Evolutionary conservation across 2,113 vertebrate species (phyloP), one percentile per base, ranked within the genome.

Genomic region (Alethe castanea): DNA sequence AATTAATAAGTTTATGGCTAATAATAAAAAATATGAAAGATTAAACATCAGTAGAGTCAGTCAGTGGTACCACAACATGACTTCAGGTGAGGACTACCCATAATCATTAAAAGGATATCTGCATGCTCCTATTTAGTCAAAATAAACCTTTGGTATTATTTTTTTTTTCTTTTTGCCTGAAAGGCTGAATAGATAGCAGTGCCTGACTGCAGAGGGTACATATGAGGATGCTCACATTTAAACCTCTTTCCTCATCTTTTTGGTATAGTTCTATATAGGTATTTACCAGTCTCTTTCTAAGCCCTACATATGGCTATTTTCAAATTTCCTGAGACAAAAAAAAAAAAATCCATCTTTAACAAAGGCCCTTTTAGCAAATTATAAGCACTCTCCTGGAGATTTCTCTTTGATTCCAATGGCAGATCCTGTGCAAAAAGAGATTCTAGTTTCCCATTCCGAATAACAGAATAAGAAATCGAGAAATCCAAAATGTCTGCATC

Each of bases 1-100:
- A 96, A 92, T 93, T 92, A 96, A 78, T 87, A 72, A 53, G 56
- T 95, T 97, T 81, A 97, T 44, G 47, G 91, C 16, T 57, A 89
- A 90, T 52, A 65, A 86, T 70, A 94, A 96, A 96, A 94, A 81
- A 79, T 26, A 72, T 11, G 47, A 79, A 97, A 80, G 17, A 67
- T 53, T 77, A 94, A 70, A 28, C 47, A 90, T 94, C 33, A 93
- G 52, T 60, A 65, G 92, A 77, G 48, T 86, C 80, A 95, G 36
- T 36, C 52, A 62, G 31, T 71, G 54, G 59, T 57, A 61, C 28
- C 80, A 19, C 42, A 86, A 69, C 33, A 67, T 6, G 38, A 29
- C 54, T 84, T 69, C 92, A 56, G 11, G 42, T 67, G 26, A 91
- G 29, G 14, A 70, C 47, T 56, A 44, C 44, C 71, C 36, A 48